phyloP scores from a whole-genome alignment of 2,888 invertebrate genomes.

The Tenthredo mesomela region DNA sequence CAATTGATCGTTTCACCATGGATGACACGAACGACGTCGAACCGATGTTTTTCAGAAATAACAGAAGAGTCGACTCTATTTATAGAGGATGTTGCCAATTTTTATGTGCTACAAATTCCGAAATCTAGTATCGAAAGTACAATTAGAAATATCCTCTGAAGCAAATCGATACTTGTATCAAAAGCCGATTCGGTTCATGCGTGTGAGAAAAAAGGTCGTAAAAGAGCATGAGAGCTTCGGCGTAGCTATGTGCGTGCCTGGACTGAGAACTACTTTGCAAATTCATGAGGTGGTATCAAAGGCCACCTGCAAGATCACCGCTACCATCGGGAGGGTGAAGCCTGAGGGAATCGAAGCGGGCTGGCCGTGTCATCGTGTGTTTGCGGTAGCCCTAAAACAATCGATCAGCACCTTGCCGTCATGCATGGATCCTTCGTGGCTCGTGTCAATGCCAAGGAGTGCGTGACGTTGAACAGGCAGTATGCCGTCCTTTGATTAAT shows the following conservation, averaged over 20 bases:
- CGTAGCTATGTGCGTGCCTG: not conserved
- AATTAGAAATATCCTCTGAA: not conserved
- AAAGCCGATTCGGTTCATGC: not conserved
- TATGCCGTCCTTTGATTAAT: constrained; percentile 69
- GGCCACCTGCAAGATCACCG: constrained; percentile 69
- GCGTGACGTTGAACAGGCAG: constrained; percentile 53
- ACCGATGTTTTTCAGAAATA: not conserved
- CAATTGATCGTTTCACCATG: not conserved
- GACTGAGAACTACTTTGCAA: constrained; percentile 68
- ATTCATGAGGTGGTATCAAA: constrained; percentile 76
- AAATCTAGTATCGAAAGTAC: not conserved
- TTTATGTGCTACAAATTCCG: not conserved
- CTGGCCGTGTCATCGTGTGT: constrained; percentile 70
- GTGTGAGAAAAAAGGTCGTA: not conserved
- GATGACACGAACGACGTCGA: not conserved
- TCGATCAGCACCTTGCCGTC: constrained; percentile 71
- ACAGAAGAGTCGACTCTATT: not conserved
- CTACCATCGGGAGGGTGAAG: constrained; percentile 54
- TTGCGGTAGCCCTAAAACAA: constrained; percentile 75
- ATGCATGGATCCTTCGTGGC: constrained; percentile 65
- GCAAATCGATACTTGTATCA: not conserved
- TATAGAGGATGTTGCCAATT: not conserved
- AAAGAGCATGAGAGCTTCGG: not conserved
- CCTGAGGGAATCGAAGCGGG: constrained; percentile 68
- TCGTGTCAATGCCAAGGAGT: constrained; percentile 58